phyloP scores from a whole-genome alignment of 1,140 invertebrate genomes.

The Pseudomyrmex pallidus region DNA sequence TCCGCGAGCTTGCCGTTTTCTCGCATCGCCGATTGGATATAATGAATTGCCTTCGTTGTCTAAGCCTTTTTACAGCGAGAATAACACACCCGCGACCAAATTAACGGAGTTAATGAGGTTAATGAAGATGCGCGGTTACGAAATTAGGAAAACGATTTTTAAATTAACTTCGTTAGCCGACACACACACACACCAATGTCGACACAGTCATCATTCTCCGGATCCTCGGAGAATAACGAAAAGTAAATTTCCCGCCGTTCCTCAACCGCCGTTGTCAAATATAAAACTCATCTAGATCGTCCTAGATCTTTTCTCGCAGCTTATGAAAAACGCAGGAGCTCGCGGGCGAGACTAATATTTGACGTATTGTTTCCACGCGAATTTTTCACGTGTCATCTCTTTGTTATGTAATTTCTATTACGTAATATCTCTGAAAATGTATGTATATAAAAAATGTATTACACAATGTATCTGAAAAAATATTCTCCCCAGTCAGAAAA shows the following conservation, averaged over 20 bases:
- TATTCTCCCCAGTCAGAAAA: no score
- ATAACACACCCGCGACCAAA: conserved; percentile 12
- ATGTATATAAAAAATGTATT: no score
- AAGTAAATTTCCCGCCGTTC: background rate
- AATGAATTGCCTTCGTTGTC: conserved; percentile 42
- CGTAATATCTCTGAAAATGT: no score
- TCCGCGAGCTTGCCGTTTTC: conserved; percentile 10
- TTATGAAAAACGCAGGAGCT: background rate
- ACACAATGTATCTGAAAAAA: no score
- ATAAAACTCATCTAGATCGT: background rate
- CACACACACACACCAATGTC: background rate
- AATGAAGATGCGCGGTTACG: conserved; percentile 65
- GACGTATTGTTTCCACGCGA: background rate
- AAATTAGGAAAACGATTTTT: conserved; percentile 66
- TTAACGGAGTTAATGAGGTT: conserved; percentile 67
- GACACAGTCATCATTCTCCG: background rate
- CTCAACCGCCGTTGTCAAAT: background rate
- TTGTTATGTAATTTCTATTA: no score
- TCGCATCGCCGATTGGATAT: background rate
- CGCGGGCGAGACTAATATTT: background rate
- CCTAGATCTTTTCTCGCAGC: background rate
- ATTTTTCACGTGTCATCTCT: no score
- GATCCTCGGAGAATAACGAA: background rate
- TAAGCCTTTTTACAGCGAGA: conserved; percentile 30
- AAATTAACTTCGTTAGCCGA: conserved; percentile 61